Evolutionary conservation across 2,113 vertebrate species (phyloP).

Genomic region (Semicossyphus pulcher): DNA sequence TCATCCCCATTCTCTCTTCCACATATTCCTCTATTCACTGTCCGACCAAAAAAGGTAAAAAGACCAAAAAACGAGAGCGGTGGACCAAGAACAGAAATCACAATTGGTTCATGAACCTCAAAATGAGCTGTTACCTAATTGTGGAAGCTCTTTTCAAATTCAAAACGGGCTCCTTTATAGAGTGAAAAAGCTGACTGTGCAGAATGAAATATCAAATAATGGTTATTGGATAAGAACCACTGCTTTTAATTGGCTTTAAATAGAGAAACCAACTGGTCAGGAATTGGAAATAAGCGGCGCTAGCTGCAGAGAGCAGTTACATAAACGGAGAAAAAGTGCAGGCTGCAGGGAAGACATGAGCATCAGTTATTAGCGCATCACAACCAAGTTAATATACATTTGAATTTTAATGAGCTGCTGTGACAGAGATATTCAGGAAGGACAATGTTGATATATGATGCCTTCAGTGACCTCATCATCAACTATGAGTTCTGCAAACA

Average conservation of each 20-base stretch:
- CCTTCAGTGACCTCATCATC: slow-evolving; percentile 5
- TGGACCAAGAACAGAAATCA: too few relatives aligned
- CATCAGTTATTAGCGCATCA: slow-evolving; percentile 6
- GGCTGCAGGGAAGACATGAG: slow-evolving; percentile 10
- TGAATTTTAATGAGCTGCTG: slow-evolving; percentile 22
- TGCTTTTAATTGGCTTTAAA: slow-evolving; percentile 9
- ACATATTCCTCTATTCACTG: too few relatives aligned
- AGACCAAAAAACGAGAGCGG: too few relatives aligned
- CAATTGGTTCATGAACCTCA: too few relatives aligned
- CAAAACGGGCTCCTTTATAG: background rate
- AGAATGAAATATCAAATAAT: background rate
- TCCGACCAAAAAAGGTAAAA: too few relatives aligned
- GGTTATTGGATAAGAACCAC: background rate
- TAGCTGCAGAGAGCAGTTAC: background rate
- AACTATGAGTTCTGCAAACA: slow-evolving; percentile 12
- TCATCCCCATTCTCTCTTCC: too few relatives aligned
- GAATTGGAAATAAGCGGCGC: background rate
- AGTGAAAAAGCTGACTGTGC: background rate
- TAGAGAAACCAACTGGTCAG: background rate
- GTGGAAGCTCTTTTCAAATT: background rate
- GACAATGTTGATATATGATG: slow-evolving; percentile 2
- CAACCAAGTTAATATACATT: background rate
- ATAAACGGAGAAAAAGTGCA: background rate
- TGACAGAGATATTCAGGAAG: background rate
- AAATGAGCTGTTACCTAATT: background rate